These are phyloP conservation scores for Tauraco hartlaubi DNA, from an alignment of 2,797 vertebrate genomes.

Conservation along the genomic window DNA sequence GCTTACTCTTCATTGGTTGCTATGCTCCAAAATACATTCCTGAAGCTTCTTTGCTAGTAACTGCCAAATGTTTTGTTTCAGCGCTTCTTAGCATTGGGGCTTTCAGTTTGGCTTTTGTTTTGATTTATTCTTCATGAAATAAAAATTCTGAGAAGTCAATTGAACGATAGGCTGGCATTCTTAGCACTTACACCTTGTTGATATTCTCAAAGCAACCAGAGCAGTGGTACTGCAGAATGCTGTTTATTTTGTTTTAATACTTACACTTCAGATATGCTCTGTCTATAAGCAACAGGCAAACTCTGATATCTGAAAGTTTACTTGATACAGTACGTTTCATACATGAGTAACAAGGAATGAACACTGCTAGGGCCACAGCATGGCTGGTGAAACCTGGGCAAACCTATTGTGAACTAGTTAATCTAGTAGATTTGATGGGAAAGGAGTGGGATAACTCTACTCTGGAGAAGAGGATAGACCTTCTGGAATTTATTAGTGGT, in stretches of 20 bases:
- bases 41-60: constrained; percentile 10
- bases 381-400: not conserved
- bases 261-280: not conserved
- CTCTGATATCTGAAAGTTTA: not conserved
- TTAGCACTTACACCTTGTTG: not conserved
- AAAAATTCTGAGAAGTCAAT: constrained; percentile 44
- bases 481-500: too few species aligned
- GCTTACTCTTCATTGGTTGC: constrained; percentile 5
- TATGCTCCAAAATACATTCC: constrained; percentile 15
- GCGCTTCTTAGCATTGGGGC: not conserved
- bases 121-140: not conserved
- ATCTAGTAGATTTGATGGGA: not conserved
- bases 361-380: not conserved
- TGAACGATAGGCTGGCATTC: not conserved
- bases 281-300: not conserved
- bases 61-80: constrained; percentile 49
- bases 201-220: not conserved
- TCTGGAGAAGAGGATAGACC: too few species aligned
- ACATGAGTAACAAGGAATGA: not conserved
- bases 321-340: not conserved
- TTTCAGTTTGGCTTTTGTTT: constrained; percentile 11
- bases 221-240: not conserved
- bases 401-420: not conserved
- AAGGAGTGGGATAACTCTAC: not conserved
- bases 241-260: not conserved